Evolutionary conservation across 2,888 invertebrate genomes (phyloP), one percentile per base, ranked within the genome.

Genomic region (Apamea crenata): DNA sequence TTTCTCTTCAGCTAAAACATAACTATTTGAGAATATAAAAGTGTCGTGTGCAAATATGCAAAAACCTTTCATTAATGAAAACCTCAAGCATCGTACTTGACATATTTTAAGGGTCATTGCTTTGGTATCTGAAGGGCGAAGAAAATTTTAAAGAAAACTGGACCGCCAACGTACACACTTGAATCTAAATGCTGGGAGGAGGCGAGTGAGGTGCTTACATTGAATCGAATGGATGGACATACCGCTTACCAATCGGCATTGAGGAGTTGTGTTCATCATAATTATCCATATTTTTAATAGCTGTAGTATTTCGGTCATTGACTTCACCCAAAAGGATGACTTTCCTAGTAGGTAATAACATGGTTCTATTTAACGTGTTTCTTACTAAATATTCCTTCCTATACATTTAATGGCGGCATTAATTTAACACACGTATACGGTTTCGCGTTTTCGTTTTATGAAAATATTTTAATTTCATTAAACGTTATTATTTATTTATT

Each of bases 71-170:
- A 83, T 59, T 74, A 67, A 74, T 44, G 40, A 76, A 65, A 66
- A 65, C 36, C 72, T 77, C 10, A n/a, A 73, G 47, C 16, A 74
- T 53, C 63, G 80, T 65, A 83, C 84, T 87, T 87, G 79, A 78
- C 79, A 84, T 74, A 72, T 56, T 78, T 86, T 50, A 21, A 83
- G 70, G 79, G 74, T 68, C 63, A 74, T 83, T 72, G 53, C 74
- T 87, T 83, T 66, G 59, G 44, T 44, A 36, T n/a, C 21, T 70
- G 67, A 75, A 78, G 65, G 59, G 50, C 66, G 32, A 72, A 78
- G 71, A 72, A 36, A 66, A 72, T 68, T 78, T 69, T 61, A 72
- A 87, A 73, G 75, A 85, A 84, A 75, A 83, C 70, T 78, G 44
- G 53, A 32, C 59, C 47, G 53, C 71, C 87, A 67, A 67, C 70